These are phyloP conservation scores for Catocala fraxini DNA, from an alignment of 2,888 invertebrate species.

Conservation along the genomic window DNA sequence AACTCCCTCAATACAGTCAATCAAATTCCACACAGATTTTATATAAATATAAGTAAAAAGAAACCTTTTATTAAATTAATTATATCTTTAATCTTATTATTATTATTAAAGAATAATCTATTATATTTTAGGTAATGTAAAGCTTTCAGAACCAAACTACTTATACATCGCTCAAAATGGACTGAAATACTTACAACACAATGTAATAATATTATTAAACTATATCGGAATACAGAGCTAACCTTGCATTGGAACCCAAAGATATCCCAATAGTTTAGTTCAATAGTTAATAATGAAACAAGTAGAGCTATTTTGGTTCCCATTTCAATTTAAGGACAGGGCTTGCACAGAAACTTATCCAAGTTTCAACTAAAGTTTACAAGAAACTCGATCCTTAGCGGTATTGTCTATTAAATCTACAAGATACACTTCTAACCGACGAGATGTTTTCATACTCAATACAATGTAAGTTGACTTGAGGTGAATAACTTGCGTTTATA, in stretches of 20 bases:
- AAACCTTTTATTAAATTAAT: no score
- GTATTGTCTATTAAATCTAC: constrained; percentile 83
- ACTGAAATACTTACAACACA: background rate
- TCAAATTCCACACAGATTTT: no score
- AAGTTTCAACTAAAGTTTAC: constrained; percentile 76
- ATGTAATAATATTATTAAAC: constrained; percentile 12
- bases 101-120: no score
- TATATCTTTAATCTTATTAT: no score
- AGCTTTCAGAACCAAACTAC: no score
- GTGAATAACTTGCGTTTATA: constrained; percentile 31
- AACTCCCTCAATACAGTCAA: no score
- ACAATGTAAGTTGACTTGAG: constrained; percentile 58
- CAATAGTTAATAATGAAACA: constrained; percentile 74
- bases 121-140: no score
- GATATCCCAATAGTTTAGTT: constrained; percentile 61
- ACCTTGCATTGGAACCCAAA: constrained; percentile 42
- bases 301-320: constrained; percentile 78
- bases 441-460: constrained; percentile 65
- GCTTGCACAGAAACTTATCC: constrained; percentile 78
- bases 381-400: constrained; percentile 79
- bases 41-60: no score
- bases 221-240: constrained; percentile 23
- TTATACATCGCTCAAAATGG: background rate
- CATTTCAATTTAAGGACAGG: constrained; percentile 83
- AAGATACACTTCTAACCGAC: constrained; percentile 72